Percentiles rank a stretch among this genome's conserved stretches.
Evolutionary conservation across 2,888 invertebrate species (phyloP).

Genomic region (Catocala fraxini): DNA sequence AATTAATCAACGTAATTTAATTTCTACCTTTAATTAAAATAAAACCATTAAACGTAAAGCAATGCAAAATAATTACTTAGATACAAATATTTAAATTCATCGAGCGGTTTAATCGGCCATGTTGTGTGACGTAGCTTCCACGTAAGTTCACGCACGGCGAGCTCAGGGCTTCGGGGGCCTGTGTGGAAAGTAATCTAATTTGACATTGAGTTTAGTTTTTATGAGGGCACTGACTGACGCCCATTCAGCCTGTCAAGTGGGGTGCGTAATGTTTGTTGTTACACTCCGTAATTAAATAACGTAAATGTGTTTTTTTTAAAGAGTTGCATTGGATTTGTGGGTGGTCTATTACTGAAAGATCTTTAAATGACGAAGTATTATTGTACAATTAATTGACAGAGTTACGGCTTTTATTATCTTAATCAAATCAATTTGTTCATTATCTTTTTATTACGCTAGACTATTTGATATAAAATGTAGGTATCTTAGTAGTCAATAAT

Average conservation of each 20-base stretch:
- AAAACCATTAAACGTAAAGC: too few relatives aligned
- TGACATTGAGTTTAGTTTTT: conserved; percentile 67
- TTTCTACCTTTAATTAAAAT: too few relatives aligned
- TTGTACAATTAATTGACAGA: too few relatives aligned
- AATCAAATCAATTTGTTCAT: too few relatives aligned
- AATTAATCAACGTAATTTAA: too few relatives aligned
- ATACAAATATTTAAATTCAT: conserved; percentile 19
- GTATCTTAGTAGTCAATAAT: too few relatives aligned
- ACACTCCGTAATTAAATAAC: conserved; percentile 31
- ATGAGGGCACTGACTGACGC: conserved; percentile 52
- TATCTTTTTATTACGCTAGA: too few relatives aligned
- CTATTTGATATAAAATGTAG: too few relatives aligned
- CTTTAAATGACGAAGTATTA: too few relatives aligned
- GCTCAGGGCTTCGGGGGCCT: conserved; percentile 54
- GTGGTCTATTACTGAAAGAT: too few relatives aligned
- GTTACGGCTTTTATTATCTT: too few relatives aligned
- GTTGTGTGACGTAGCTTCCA: conserved; percentile 70
- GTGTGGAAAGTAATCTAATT: conserved; percentile 75
- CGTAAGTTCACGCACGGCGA: conserved; percentile 68
- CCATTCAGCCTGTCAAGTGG: conserved; percentile 48
- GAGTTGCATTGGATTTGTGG: neutral
- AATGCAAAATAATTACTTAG: too few relatives aligned
- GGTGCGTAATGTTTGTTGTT: conserved; percentile 41
- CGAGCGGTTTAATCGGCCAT: conserved; percentile 64
- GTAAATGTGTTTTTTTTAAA: neutral